A percentile compares a stretch with the other conserved stretches of the same genome.
phyloP scores from a whole-genome alignment of 1,140 invertebrate genomes.

The Macrosteles quadrilineatus region DNA sequence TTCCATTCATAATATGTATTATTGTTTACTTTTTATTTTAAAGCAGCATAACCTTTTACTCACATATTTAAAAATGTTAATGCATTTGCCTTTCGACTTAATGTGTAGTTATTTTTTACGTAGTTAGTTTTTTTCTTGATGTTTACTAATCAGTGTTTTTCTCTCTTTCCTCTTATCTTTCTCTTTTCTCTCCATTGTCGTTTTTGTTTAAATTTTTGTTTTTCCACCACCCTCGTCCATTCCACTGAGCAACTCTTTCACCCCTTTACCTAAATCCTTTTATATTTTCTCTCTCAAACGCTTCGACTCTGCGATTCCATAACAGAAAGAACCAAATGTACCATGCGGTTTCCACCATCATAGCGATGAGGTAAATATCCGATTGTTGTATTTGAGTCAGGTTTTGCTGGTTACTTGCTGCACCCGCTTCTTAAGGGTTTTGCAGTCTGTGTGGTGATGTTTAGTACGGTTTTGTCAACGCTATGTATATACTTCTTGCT shows the following conservation, averaged over 20 bases:
- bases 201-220: slow-evolving; percentile 16
- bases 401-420: not conserved
- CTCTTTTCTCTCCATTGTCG: slow-evolving; percentile 29
- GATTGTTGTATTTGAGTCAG: not conserved
- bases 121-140: slow-evolving; percentile 15
- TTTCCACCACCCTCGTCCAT: not conserved
- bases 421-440: slow-evolving; percentile 1
- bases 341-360: slow-evolving; percentile 87
- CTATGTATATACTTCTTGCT: too few species aligned
- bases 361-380: slow-evolving; percentile 80
- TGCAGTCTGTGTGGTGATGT: slow-evolving; percentile 7
- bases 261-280: slow-evolving; percentile 22
- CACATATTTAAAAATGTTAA: not conserved
- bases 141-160: slow-evolving; percentile 31
- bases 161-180: too few species aligned
- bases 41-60: too few species aligned
- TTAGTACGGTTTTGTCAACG: too few species aligned
- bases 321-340: slow-evolving; percentile 85
- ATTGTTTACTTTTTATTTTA: too few species aligned
- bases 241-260: not conserved
- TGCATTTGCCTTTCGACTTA: not conserved
- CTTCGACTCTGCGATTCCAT: slow-evolving; percentile 10
- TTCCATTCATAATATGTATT: too few species aligned
- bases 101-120: not conserved
- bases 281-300: slow-evolving; percentile 33